These are phyloP conservation scores for Glomeris maerens DNA, from an alignment of 1,140 invertebrate genomes.

Conservation along the genomic window DNA sequence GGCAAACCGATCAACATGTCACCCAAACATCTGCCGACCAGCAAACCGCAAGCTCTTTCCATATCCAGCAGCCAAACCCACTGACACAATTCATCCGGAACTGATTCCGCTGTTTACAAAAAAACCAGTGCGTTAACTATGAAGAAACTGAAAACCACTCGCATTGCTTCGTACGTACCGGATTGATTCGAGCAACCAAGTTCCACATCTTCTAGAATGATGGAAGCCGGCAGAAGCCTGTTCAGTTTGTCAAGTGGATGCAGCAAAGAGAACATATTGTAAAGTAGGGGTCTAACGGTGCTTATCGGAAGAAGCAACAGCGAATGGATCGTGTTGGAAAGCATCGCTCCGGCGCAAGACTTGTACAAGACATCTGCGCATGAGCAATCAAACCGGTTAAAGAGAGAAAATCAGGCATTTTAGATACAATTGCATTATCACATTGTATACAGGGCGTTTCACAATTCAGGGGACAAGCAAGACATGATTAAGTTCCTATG, in stretches of 20 bases:
- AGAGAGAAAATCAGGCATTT: too few relatives aligned
- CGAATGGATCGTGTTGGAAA: constrained; percentile 42
- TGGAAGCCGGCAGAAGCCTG: constrained; percentile 34
- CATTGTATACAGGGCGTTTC: too few relatives aligned
- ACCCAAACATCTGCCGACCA: constrained; percentile 45
- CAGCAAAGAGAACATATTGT: constrained; percentile 36
- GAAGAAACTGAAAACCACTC: too few relatives aligned
- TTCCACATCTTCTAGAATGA: constrained; percentile 29
- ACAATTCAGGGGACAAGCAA: too few relatives aligned
- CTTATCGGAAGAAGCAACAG: constrained; percentile 38
- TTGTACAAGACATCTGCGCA: constrained; percentile 36
- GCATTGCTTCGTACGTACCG: too few relatives aligned
- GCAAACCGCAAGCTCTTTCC: constrained; percentile 41
- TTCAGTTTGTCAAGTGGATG: constrained; percentile 39
- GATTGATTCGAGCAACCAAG: constrained; percentile 16
- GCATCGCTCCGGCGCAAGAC: constrained; percentile 40
- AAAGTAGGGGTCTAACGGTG: constrained; percentile 32
- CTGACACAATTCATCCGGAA: too few relatives aligned
- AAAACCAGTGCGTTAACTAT: too few relatives aligned
- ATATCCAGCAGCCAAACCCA: constrained; percentile 49
- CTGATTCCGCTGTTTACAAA: too few relatives aligned
- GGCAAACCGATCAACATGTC: constrained; percentile 39
- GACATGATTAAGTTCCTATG: too few relatives aligned
- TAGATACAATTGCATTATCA: too few relatives aligned
- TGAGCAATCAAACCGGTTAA: too few relatives aligned